phyloP scores from a whole-genome alignment of 1,140 invertebrate genomes.

The Drosophila funebris region DNA sequence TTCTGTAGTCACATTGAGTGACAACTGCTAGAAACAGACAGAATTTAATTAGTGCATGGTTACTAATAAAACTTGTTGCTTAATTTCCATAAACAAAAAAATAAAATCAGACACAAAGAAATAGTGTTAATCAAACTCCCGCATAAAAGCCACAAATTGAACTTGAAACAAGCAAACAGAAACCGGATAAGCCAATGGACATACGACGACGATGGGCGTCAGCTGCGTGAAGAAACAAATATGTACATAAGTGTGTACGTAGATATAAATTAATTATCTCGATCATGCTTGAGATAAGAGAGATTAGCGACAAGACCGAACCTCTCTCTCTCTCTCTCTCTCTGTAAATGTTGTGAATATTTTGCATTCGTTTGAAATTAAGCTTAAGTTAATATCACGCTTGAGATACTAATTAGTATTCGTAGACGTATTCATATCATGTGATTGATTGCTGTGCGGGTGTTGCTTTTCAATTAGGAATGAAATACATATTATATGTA shows the following conservation, averaged over 20 bases:
- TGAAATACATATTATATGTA: not conserved
- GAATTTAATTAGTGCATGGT: slow-evolving; percentile 80
- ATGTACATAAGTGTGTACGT: slow-evolving; percentile 4
- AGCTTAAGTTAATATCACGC: slow-evolving; percentile 5
- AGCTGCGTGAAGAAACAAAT: slow-evolving; percentile 19
- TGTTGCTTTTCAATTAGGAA: slow-evolving; percentile 30
- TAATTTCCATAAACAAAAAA: slow-evolving; percentile 49
- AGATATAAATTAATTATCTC: slow-evolving; percentile 49
- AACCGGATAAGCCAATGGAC: slow-evolving; percentile 52
- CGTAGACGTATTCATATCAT: slow-evolving; percentile 3
- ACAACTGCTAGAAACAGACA: slow-evolving; percentile 60
- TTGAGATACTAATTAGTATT: slow-evolving; percentile 11
- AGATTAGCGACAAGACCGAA: not conserved
- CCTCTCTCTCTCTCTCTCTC: too few relatives aligned
- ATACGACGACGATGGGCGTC: not conserved
- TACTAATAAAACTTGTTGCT: slow-evolving; percentile 75
- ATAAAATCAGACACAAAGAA: slow-evolving; percentile 23
- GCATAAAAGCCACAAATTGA: slow-evolving; percentile 64
- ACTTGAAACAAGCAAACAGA: slow-evolving; percentile 55
- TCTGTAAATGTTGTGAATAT: slow-evolving; percentile 9
- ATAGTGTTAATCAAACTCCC: slow-evolving; percentile 78
- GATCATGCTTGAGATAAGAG: slow-evolving; percentile 32
- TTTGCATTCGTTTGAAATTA: slow-evolving; percentile 18
- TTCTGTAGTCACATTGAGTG: slow-evolving; percentile 42
- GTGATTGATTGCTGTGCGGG: slow-evolving; percentile 28